Base-by-base conservation (phyloP, 2,888 invertebrate genomes). In the Amiota minor region DNA sequence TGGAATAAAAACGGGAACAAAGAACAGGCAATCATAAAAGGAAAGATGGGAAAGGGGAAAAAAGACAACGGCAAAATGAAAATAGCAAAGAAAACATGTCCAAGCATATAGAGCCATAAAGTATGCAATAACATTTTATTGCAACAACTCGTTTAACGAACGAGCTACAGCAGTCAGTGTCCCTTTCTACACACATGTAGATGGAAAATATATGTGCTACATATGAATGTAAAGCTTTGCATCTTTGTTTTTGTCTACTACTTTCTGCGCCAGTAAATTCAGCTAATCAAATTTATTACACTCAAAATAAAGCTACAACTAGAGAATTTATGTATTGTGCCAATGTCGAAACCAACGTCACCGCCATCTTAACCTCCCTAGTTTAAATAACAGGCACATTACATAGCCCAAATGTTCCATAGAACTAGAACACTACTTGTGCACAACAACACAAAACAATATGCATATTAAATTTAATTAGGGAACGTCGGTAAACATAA, bases 401-500 rank as follows among this genome's bases (percentile, higher is more conserved):
- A 12, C 65, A 59, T 61, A 23, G 72, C 20, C 73, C 70, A 59
- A 10, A 67, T 67, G 45, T 16, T 16, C 55, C 6, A 8, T 35
- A 35, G 35, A 35, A 35, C 35, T 35, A 35, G 35, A 35, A 53
- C 53, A 16, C 53, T 16, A 14, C n/a, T 50, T 50, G 12, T n/a
- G 50, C n/a, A 11, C n/a, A 53, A 53, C n/a, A 53, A 53, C 53
- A 53, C 53, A 53, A n/a, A n/a, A 81, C 86, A 80, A 83, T 85
- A 85, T 83, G 86, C 80, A 83, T 85, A 85, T 84, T 84, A 85
- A 85, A 83, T 83, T 83, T 83, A 83, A 83, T 83, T 83, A 85
- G 85, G 35, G 35, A 80, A 78, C 78, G 78, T 77, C 80, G 81
- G 80, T 79, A 81, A 84, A 79, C 86, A 81, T 80, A 85, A 80